These are phyloP conservation scores for Avahi laniger DNA, from an alignment of 2,797 vertebrate genomes.

Conservation along the genomic window DNA sequence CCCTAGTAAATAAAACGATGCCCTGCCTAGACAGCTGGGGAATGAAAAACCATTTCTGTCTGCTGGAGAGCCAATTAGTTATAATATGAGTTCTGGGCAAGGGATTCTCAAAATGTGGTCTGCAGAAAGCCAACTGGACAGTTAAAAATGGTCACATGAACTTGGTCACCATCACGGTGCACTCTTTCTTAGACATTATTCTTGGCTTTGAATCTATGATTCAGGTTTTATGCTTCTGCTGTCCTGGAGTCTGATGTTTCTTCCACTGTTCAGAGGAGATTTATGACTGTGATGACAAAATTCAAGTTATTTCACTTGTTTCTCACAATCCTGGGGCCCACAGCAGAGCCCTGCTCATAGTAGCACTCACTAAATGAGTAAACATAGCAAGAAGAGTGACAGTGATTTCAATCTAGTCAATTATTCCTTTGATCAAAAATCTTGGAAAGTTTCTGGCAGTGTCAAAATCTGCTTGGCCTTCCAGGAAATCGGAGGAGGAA, in stretches of 20 bases:
- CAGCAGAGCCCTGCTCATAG: neutral
- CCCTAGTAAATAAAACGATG: neutral
- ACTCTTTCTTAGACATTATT: neutral
- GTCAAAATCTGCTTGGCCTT: neutral
- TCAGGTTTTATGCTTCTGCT: neutral
- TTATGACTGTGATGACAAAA: neutral
- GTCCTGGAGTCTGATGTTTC: neutral
- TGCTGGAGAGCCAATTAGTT: neutral
- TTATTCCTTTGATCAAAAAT: slow-evolving; percentile 47
- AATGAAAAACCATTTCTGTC: neutral
- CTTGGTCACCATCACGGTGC: neutral
- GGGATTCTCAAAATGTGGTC: neutral
- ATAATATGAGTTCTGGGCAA: neutral
- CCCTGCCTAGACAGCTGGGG: neutral
- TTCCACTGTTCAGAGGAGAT: neutral
- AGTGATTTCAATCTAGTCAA: neutral
- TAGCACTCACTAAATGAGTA: neutral
- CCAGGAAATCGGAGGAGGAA: slow-evolving; percentile 36
- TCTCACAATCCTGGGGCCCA: neutral
- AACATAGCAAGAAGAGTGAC: neutral
- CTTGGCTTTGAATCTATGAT: neutral
- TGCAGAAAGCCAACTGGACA: neutral
- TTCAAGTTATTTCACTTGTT: slow-evolving; percentile 5
- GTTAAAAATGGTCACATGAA: neutral
- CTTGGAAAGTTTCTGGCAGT: neutral